Evolutionary conservation across 2,888 invertebrate genomes (phyloP), one percentile per base, ranked within the genome.

Genomic region (Sicus ferrugineus): DNA sequence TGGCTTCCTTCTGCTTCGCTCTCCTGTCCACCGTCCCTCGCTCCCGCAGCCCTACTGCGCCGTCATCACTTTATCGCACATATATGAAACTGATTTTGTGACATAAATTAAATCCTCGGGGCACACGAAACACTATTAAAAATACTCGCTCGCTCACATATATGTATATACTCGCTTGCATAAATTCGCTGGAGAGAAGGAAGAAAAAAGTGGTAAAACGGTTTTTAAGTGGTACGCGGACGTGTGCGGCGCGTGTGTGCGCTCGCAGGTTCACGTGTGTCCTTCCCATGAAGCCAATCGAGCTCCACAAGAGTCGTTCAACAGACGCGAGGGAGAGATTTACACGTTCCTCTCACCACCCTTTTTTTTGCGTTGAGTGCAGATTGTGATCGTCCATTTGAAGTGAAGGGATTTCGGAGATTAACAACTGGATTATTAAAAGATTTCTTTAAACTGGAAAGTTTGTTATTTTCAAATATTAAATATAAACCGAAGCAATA

Each of bases 51-150:
- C n/a, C 54, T 54, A 11, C 54, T 54, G 26, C 26, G 14, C 42
- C 54, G 5, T 16, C 9, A 26, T 2, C 23, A 1, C 21, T 7
- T 23, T 0, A 26, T 26, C 54, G 23, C 54, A 26, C 23, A 28
- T 54, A 28, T 54, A 82, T 80, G 82, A 80, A 82, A 81, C 82
- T 81, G 77, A 81, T 81, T 81, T 81, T 82, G 81, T 80, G 80
- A 81, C 82, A 82, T 81, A 82, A 81, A 81, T 81, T 81, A 81
- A 81, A 77, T 78, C 81, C 81, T 75, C 77, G 75, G 80, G 81
- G 80, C 80, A 81, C 77, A 81, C 79, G 81, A 79, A 80, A 81
- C 80, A 80, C 81, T 80, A 80, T 80, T 80, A 81, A 80, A 80
- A 79, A 59, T 79, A 75, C 77, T 76, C 80, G 75, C 75, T 75